Percentiles rank a stretch among this genome's conserved stretches.
Evolutionary conservation across 2,113 vertebrate genomes (phyloP).

Genomic region (Cyprinodon brontotheroides): DNA sequence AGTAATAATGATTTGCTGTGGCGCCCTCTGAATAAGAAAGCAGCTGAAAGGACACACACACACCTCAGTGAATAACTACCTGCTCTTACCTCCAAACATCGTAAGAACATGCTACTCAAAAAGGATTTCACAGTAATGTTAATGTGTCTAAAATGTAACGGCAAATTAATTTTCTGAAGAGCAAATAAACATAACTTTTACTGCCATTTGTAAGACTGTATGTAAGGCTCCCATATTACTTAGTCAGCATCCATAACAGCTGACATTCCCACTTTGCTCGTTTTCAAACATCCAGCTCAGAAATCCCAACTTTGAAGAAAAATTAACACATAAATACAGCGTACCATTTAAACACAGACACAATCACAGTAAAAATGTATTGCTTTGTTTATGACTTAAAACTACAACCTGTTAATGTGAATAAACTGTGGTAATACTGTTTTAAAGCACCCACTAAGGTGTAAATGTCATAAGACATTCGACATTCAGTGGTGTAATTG

Average conservation of each 20-base stretch:
- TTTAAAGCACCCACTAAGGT: neutral
- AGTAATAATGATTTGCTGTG: too few relatives aligned
- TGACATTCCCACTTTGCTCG: neutral
- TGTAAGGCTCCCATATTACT: too few relatives aligned
- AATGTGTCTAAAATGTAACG: too few relatives aligned
- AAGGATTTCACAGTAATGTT: too few relatives aligned
- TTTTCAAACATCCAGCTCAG: neutral
- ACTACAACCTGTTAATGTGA: neutral
- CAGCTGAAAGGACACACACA: too few relatives aligned
- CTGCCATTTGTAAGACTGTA: too few relatives aligned
- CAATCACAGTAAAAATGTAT: neutral
- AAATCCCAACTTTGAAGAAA: neutral
- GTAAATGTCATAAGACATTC: neutral
- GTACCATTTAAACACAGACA: neutral
- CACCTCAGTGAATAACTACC: too few relatives aligned
- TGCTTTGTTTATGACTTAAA: neutral
- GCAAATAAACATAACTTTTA: too few relatives aligned
- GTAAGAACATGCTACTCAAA: too few relatives aligned
- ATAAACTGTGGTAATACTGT: neutral
- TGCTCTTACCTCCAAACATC: too few relatives aligned
- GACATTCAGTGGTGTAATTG: conserved; percentile 22
- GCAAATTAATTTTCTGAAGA: too few relatives aligned
- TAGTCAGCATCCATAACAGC: neutral
- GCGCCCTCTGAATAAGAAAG: too few relatives aligned
- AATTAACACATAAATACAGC: neutral